Base-by-base conservation (phyloP, 2,797 vertebrate genomes). In the Schizothorax lantsangensis region DNA sequence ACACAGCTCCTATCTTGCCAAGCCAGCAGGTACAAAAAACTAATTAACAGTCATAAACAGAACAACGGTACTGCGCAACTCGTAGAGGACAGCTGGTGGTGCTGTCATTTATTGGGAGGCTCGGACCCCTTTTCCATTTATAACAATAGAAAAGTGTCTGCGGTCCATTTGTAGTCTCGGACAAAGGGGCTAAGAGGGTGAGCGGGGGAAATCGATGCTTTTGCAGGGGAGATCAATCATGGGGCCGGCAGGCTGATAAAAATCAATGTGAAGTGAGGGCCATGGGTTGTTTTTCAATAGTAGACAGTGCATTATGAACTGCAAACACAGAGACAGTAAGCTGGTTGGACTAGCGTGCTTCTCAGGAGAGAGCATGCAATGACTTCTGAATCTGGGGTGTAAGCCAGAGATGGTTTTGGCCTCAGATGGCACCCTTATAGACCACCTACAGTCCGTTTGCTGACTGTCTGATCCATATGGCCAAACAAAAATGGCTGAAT, bases 201-300 rank as follows among this genome's bases (percentile, higher is more conserved):
- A 89, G 73, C 81, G 66, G 83, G 79, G 81, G 84, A 88, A 91
- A 91, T 91, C 90, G 85, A 91, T 91, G 87, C 85, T 90, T 91
- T 89, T 91, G 90, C 89, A 90, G 89, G 49, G 88, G 85, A 91
- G 88, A 91, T 91, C 90, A 90, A 91, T 91, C 89, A 91, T 19
- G 23, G 59, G 83, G 83, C 88, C 47, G 66, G 89, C 80, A 57
- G 90, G 80, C 91, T 88, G 87, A 87, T 89, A 89, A 88, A 89
- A 92, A 95, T 96, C 95, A 92, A 95, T 95, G 92, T 89, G 88
- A 88, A 92, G 84, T 80, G 89, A 91, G 88, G 89, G 91, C 91
- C 84, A 83, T 6, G 17, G 89, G 87, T 88, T 79, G 84, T 87
- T 90, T 93, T 91, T 94, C 92, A 90, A 84, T 81, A 89, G 87